Evolutionary conservation across 1,140 invertebrate species (phyloP), one percentile per base, ranked within the genome.

Genomic region (Stegodyphus dumicola): DNA sequence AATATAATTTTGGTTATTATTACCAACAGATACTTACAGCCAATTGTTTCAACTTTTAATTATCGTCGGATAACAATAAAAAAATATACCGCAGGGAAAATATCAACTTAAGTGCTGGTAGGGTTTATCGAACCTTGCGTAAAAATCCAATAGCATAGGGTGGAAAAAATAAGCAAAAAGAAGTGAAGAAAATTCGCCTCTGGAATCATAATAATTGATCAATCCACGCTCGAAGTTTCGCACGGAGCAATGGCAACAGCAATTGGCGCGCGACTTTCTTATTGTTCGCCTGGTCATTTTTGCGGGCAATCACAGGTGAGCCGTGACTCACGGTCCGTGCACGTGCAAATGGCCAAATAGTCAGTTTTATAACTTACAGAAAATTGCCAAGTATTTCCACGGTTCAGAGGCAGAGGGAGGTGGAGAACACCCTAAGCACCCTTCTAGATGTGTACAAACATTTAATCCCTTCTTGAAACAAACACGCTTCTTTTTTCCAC

Each of bases 201-300:
- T 54, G 60, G 54, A 81, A 81, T 81, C 78, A 81, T 73, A 73
- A 73, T 81, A 81, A 81, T 81, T 81, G 78, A 81, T 81, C 78
- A 73, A 73, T 81, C 73, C 69, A 56, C 54, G 69, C 70, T 73
- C 65, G 17, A 48, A 51, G 52, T 73, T 81, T 81, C 69, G 69
- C 78, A 81, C 78, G 78, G 11, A 15, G 78, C 54, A 73, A 69
- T 81, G 78, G 78, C 78, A 81, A 81, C 54, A 49, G 6, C 49
- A 18, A 6, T 18, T 51, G 17, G 64, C 60, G 48, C 52, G 65
- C 65, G 65, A 64, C 53, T 64, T 51, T 53, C 69, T 81, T 73
- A 81, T 81, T 81, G 78, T 81, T 51, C 17, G 65, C 33, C 11
- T 73, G 66, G 78, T 81, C 78, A 81, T 70, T 81, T 73, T 48